phyloP scores from a whole-genome alignment of 2,797 vertebrate species.

The Sparidentex hasta region DNA sequence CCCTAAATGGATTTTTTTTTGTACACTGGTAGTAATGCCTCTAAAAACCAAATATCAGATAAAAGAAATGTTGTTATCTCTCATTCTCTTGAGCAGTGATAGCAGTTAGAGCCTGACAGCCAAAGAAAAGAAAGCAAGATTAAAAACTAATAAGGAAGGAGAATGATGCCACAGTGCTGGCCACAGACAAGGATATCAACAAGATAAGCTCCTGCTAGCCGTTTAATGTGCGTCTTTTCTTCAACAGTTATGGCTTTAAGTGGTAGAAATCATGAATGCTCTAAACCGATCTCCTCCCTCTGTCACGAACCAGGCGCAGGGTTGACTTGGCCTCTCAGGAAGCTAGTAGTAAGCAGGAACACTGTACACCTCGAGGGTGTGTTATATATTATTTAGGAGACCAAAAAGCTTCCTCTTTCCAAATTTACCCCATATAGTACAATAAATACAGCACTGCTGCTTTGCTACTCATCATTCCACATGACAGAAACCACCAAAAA shows the following conservation, averaged over 20 bases:
- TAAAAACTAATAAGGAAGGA: conserved; percentile 7
- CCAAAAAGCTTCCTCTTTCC: conserved; percentile 43
- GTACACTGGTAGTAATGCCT: background rate
- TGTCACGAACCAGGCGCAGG: background rate
- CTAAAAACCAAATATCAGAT: conserved; percentile 7
- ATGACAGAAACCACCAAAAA: conserved; percentile 27
- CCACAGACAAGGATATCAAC: conserved; percentile 2
- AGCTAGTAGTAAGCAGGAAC: conserved; percentile 14
- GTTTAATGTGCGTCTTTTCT: background rate
- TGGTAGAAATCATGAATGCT: background rate
- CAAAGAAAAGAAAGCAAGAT: conserved; percentile 32
- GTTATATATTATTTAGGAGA: conserved; percentile 62
- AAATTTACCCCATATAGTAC: conserved; percentile 46
- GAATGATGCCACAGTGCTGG: conserved; percentile 1
- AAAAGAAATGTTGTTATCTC: background rate
- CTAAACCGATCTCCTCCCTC: background rate
- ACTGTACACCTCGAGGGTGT: conserved; percentile 33
- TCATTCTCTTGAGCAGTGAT: conserved; percentile 7
- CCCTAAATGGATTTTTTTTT: no score
- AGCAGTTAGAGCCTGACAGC: background rate
- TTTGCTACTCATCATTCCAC: conserved; percentile 43
- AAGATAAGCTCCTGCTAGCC: background rate
- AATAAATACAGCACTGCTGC: conserved; percentile 31
- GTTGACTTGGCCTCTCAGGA: conserved; percentile 1
- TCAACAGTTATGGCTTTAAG: background rate